phyloP scores from a whole-genome alignment of 53 echinoderm and acorn worm genomes.

The Temnopleurus reevesii region DNA sequence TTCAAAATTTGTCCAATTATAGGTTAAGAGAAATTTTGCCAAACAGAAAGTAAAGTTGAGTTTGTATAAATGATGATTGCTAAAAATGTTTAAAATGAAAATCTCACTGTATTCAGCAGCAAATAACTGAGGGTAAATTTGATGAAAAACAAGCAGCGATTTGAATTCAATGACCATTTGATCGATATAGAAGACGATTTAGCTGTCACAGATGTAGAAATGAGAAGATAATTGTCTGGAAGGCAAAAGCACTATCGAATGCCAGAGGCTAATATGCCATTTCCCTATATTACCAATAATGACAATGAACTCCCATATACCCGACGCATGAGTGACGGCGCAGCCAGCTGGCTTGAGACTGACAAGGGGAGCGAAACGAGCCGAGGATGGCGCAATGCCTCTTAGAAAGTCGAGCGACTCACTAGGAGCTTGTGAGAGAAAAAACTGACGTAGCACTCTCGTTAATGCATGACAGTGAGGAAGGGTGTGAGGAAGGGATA shows the following conservation, averaged over 20 bases:
- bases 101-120: no score
- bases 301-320: background rate
- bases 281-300: background rate
- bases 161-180: background rate
- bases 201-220: background rate
- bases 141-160: background rate
- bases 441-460: background rate
- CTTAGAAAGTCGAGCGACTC: conserved; percentile 15
- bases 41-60: no score
- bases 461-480: conserved; percentile 6
- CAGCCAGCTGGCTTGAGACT: background rate
- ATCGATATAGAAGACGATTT: background rate
- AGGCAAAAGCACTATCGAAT: background rate
- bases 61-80: no score
- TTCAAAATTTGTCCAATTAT: no score
- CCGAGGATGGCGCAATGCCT: conserved; percentile 26
- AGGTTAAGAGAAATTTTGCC: no score
- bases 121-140: no score
- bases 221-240: background rate
- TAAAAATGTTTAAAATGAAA: no score
- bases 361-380: background rate
- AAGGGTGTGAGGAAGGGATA: background rate
- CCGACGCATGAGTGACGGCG: background rate
- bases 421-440: conserved; percentile 4
- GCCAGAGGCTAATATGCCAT: conserved; percentile 6